Base-by-base conservation (phyloP, 2,113 vertebrate species). In the Neolamprologus cancellatus region DNA sequence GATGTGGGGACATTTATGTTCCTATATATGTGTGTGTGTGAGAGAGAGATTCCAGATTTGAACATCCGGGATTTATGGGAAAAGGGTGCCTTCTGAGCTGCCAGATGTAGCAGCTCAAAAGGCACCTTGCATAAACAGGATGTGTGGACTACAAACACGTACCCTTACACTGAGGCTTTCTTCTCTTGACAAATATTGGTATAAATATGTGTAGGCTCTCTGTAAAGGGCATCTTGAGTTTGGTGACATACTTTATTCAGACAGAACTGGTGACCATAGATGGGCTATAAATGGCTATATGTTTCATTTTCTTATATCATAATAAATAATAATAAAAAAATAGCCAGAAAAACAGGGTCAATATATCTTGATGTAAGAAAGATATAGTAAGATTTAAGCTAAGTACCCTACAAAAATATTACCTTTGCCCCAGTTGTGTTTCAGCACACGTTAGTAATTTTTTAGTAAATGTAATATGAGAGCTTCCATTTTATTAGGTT, bases 61-160 rank as follows among this genome's bases (percentile, higher is more conserved):
- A 48, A 28, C 14, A 32, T 78, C 23, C 3, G 12, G 57, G 83
- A 52, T 32, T 46, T 3, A 15, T 64, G 30, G 57, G n/a, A 13
- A 25, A 71, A 44, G 23, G 13, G 64, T 71, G 36, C 20, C 64
- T 39, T 44, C 20, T 71, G 64, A 71, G 64, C 64, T 71, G 64
- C 85, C 81, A 89, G 79, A 85, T 80, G 85, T 32, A 28, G 81
- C 8, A 52, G 78, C 85, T 91, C 55, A 80, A 2, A 83, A 84
- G 28, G 52, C 64, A 82, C 74, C 82, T 83, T 66, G 71, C 76
- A 59, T 66, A 55, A 87, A 85, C 87, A 89, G 78, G 78, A 85
- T 20, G 66, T 84, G 15, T n/a, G 28, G 28, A 81, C 48, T 74
- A 13, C 32, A 78, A 86, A 85, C 12, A 54, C 66, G 32, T 36